Conservation (phyloP, 2,797 vertebrate species). For the Sebastes hopkinsi region DNA sequence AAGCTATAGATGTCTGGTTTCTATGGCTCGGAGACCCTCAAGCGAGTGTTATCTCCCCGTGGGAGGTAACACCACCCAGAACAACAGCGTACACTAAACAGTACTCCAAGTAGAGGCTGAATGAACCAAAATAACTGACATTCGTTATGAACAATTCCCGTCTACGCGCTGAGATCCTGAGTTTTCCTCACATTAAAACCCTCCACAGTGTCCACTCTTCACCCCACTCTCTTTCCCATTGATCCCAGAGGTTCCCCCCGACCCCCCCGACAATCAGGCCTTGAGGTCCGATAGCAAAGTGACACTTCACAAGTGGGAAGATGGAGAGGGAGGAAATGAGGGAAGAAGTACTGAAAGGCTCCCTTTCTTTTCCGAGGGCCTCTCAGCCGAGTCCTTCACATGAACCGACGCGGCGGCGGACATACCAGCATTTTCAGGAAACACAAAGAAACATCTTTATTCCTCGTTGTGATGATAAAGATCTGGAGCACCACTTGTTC, state of each 20-base stretch:
- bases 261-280: slow-evolving; percentile 58
- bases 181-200: not conserved
- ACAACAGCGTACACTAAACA: slow-evolving; percentile 21
- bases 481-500: slow-evolving; percentile 42
- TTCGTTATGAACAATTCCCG: not conserved
- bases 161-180: not conserved
- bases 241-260: slow-evolving; percentile 58
- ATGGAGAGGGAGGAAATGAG: slow-evolving; percentile 60
- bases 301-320: slow-evolving; percentile 72
- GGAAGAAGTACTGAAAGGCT: slow-evolving; percentile 57
- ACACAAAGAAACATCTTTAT: slow-evolving; percentile 68
- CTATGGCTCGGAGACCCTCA: slow-evolving; percentile 28
- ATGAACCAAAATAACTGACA: not conserved
- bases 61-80: slow-evolving; percentile 42
- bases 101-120: not conserved
- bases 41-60: not conserved
- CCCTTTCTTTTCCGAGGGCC: slow-evolving; percentile 68
- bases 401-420: slow-evolving; percentile 32
- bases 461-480: slow-evolving; percentile 34
- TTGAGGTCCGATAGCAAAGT: slow-evolving; percentile 70
- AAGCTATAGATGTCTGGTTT: slow-evolving; percentile 34
- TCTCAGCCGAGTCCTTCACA: slow-evolving; percentile 52
- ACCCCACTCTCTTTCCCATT: slow-evolving; percentile 48
- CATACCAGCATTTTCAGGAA: slow-evolving; percentile 32
- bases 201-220: not conserved